Percentiles rank a stretch among this genome's conserved stretches.
Conservation (phyloP, 2,888 invertebrate species). For the Drosophila barbarae region DNA sequence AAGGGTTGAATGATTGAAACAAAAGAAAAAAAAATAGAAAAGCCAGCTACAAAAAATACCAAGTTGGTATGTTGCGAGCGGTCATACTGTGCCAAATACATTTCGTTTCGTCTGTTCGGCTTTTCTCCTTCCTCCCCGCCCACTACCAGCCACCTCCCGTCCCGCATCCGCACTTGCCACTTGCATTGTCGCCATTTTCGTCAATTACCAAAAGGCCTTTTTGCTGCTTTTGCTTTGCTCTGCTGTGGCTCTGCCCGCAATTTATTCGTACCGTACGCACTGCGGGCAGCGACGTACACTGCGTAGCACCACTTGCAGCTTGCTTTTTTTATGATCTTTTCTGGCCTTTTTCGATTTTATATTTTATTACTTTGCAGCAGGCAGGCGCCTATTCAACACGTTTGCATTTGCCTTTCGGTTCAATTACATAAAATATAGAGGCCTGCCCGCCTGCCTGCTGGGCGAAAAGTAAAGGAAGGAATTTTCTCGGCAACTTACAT, state of each 20-base stretch:
- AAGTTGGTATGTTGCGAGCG: conserved; percentile 30
- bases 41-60: conserved; percentile 26
- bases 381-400: conserved; percentile 46
- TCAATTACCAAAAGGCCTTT: conserved; percentile 71
- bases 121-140: conserved; percentile 21
- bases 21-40: neutral
- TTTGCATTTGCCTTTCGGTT: conserved; percentile 53
- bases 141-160: conserved; percentile 17
- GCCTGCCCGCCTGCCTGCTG: neutral
- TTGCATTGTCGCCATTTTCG: conserved; percentile 78
- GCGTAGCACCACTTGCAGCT: conserved; percentile 43
- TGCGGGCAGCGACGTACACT: conserved; percentile 17
- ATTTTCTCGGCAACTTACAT: conserved; percentile 68
- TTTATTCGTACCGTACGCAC: conserved; percentile 23
- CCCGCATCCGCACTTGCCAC: conserved; percentile 43
- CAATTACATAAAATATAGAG: conserved; percentile 36
- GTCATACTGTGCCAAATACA: conserved; percentile 72
- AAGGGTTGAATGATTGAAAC: neutral
- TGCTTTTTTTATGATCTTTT: conserved; percentile 4
- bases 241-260: conserved; percentile 3
- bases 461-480: conserved; percentile 41
- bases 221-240: conserved; percentile 34
- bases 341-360: neutral
- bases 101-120: conserved; percentile 43
- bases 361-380: conserved; percentile 18